Evolutionary conservation across 37 sponge, comb jelly and placozoan species (phyloP).

Genomic region (Chondrilla cf. caribensis): DNA sequence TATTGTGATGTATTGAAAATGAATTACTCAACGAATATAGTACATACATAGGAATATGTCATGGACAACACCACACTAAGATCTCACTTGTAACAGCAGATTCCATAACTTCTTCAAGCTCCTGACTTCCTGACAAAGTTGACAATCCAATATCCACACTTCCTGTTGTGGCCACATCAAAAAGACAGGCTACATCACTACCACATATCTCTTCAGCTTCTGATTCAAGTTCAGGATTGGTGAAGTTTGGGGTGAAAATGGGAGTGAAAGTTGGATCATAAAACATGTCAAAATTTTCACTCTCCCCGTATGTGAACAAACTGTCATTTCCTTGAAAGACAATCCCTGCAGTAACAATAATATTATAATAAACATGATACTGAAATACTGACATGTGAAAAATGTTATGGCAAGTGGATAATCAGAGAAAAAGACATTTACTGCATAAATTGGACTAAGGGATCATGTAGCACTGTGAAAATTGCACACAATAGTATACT

Average conservation of each 20-base stretch:
- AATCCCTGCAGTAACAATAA: slow-evolving; percentile 48
- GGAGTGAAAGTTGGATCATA: slow-evolving; percentile 49
- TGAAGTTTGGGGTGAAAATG: slow-evolving; percentile 36
- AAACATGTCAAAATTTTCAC: slow-evolving; percentile 30
- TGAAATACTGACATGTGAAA: no score
- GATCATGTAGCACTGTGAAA: no score
- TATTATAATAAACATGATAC: no score
- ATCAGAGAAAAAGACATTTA: no score
- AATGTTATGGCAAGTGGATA: no score
- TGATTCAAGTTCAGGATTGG: slow-evolving; percentile 32
- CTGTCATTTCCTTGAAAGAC: slow-evolving; percentile 26
- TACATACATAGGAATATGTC: no score
- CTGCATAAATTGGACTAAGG: no score
- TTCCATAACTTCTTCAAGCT: slow-evolving; percentile 25
- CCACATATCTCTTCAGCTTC: slow-evolving; percentile 44
- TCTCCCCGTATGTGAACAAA: slow-evolving; percentile 36
- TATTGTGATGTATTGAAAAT: no score
- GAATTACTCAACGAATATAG: no score
- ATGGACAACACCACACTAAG: background rate
- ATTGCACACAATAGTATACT: no score
- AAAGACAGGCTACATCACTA: slow-evolving; percentile 43
- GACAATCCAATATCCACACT: slow-evolving; percentile 50
- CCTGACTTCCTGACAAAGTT: slow-evolving; percentile 31
- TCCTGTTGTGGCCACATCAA: slow-evolving; percentile 56
- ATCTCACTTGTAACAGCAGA: slow-evolving; percentile 34